A percentile compares a stretch with the other conserved stretches of the same genome.
Conservation (phyloP, 2,113 vertebrate species). For the Hypomesus transpacificus region DNA sequence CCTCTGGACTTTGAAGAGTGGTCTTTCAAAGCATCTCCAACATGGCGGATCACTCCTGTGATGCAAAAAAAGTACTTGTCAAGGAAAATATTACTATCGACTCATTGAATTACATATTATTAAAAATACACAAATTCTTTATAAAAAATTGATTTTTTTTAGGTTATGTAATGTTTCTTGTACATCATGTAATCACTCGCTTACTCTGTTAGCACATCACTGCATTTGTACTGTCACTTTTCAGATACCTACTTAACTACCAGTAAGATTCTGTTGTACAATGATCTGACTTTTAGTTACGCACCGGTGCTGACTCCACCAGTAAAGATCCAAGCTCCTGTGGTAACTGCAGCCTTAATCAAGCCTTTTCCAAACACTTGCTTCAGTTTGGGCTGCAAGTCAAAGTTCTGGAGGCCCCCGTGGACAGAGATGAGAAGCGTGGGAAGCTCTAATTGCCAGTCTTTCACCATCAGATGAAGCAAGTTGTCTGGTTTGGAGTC, state of each 20-base stretch:
- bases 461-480: slow-evolving; percentile 95
- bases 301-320: slow-evolving; percentile 92
- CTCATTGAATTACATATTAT: too few relatives aligned
- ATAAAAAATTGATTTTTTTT: too few relatives aligned
- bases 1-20: slow-evolving; percentile 97
- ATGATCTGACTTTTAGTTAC: not conserved
- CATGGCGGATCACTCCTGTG: slow-evolving; percentile 91
- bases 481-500: slow-evolving; percentile 90
- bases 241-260: too few relatives aligned
- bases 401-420: slow-evolving; percentile 95
- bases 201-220: too few relatives aligned
- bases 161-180: too few relatives aligned
- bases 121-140: not conserved
- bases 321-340: slow-evolving; percentile 98
- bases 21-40: slow-evolving; percentile 96
- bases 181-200: too few relatives aligned
- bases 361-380: slow-evolving; percentile 96
- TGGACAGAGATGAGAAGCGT: slow-evolving; percentile 94
- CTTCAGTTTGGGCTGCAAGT: slow-evolving; percentile 93
- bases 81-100: too few relatives aligned
- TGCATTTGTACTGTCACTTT: too few relatives aligned
- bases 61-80: not conserved
- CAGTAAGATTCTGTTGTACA: too few relatives aligned
- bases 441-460: slow-evolving; percentile 95
- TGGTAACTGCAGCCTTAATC: slow-evolving; percentile 95